Percentiles rank a stretch among this genome's conserved stretches.
Evolutionary conservation across 2,113 vertebrate genomes (phyloP).

Genomic region (Isurus oxyrinchus): DNA sequence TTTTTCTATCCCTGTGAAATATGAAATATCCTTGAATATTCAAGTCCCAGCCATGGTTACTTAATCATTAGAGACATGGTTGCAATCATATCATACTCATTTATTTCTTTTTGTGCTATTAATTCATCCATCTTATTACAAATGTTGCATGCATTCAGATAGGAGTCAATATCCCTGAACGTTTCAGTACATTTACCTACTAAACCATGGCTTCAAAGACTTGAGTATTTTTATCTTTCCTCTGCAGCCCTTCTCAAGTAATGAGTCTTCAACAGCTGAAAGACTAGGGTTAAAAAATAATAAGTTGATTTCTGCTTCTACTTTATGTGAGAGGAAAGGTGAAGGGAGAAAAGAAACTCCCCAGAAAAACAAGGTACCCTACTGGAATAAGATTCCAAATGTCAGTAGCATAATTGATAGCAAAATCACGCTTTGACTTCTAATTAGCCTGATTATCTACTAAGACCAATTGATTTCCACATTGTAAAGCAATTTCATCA

Average conservation of each 20-base stretch:
- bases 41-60: too few relatives aligned
- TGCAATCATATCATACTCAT: too few relatives aligned
- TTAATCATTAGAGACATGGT: too few relatives aligned
- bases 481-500: background rate
- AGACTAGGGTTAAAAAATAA: background rate
- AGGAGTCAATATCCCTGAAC: background rate
- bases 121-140: too few relatives aligned
- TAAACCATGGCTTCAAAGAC: background rate
- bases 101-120: too few relatives aligned
- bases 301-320: background rate
- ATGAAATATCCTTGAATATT: too few relatives aligned
- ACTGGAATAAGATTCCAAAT: background rate
- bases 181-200: background rate
- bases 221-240: background rate
- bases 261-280: background rate
- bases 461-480: background rate
- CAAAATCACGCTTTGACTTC: background rate
- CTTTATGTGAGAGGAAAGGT: background rate
- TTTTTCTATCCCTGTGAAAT: too few relatives aligned
- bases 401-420: background rate
- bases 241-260: background rate
- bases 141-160: too few relatives aligned
- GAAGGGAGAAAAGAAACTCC: background rate
- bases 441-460: background rate
- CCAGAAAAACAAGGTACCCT: background rate